Evolutionary conservation across 2,113 vertebrate species (phyloP).

Genomic region (Zosterops pallidus): DNA sequence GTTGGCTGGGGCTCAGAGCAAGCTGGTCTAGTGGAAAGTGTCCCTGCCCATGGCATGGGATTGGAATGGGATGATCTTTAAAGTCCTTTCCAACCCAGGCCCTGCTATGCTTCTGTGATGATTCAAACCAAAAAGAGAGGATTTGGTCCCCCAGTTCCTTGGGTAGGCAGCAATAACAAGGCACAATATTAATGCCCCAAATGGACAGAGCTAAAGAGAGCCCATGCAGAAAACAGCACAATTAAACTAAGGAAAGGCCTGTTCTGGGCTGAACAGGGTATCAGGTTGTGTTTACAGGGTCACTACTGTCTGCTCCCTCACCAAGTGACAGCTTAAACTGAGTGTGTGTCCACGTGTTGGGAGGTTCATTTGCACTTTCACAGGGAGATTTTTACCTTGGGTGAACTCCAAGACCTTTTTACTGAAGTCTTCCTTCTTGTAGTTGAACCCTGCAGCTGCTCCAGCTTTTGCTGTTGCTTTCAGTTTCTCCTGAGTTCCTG

Average conservation of each 20-base stretch:
- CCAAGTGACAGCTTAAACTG: background rate
- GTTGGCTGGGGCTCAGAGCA: background rate
- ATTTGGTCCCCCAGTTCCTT: background rate
- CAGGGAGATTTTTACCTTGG: conserved; percentile 65
- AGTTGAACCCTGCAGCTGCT: conserved; percentile 83
- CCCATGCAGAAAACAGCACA: background rate
- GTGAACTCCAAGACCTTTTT: conserved; percentile 77
- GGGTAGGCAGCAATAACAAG: background rate
- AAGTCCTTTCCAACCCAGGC: background rate
- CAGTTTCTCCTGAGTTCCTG: conserved; percentile 80
- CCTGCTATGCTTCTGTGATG: background rate
- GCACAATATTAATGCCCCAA: background rate
- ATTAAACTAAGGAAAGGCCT: background rate
- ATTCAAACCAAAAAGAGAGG: background rate
- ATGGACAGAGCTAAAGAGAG: background rate
- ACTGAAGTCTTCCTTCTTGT: conserved; percentile 80
- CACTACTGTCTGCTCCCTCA: background rate
- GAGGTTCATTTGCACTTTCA: background rate
- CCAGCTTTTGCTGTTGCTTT: conserved; percentile 69
- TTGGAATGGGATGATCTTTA: fast-evolving
- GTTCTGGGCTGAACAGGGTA: background rate
- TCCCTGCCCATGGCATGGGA: background rate
- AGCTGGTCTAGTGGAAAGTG: background rate
- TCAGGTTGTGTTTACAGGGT: background rate
- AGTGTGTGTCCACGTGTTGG: fast-evolving